Base-by-base conservation (phyloP, 2,888 invertebrate genomes). In the Tipula unca region DNA sequence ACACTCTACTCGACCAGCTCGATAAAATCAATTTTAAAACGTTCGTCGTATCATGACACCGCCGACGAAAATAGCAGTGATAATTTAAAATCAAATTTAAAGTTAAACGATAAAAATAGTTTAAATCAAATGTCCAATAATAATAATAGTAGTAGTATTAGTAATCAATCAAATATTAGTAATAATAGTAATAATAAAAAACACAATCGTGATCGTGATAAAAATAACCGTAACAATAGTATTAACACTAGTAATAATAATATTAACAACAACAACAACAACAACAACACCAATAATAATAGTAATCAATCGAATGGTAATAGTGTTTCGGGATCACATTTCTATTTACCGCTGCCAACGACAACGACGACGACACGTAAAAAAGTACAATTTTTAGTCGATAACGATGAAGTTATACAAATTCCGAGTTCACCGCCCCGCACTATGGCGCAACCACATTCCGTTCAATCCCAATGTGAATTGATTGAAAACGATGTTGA, bases 371-470 rank as follows among this genome's bases (percentile, higher is more conserved):
- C 69, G 69, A 92, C 93, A 88, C 92, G 94, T 88, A 95, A 94
- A 92, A 93, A 94, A 88, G 95, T 95, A 87, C 94, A 95, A 89
- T 95, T 95, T 91, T 91, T 94, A 88, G 94, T 94, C 84, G 94
- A 94, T 91, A 94, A 92, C 88, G 93, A 69, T 69, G 69, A 69
- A 25, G 6, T 69, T 69, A 69, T 25, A 25, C 69, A 69, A 25
- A 93, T 88, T 87, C 87, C 14, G 10, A 69, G 69, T 69, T 25
- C 69, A 25, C 69, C 69, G 10, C 25, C 69, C 10, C 25, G 8
- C 6, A 25, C 1, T 25, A 69, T 10, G 6, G 6, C 32, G 8
- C 10, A 69, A 69, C 25, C 25, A 14, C 69, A 69, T 48, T 4
- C 0, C 6, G 17, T 48, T 17, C 17, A 48, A 29, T 17, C 48